These are phyloP conservation scores for Stomatorhinus walkeri DNA, from an alignment of 2,797 vertebrate species.

Conservation along the genomic window DNA sequence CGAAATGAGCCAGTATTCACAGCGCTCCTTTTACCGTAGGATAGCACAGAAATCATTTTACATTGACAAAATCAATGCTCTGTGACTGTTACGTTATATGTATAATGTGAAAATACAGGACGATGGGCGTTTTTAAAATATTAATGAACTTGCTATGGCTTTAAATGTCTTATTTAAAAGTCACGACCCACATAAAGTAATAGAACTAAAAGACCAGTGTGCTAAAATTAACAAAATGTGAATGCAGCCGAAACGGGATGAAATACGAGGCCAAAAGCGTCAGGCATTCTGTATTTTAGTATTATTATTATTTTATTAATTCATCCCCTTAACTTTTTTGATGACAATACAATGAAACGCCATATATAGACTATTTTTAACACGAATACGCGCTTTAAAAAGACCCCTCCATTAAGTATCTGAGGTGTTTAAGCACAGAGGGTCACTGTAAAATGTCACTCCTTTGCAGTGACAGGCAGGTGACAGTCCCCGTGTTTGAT, in stretches of 20 bases:
- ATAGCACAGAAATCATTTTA: neutral
- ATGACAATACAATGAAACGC: neutral
- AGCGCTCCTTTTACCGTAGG: neutral
- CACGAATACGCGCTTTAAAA: neutral
- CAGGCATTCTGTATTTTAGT: neutral
- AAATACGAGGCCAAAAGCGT: neutral
- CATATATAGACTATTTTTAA: neutral
- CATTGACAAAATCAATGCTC: neutral
- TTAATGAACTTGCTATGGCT: neutral
- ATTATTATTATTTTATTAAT: neutral
- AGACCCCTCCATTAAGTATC: neutral
- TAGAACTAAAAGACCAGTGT: neutral
- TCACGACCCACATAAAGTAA: neutral
- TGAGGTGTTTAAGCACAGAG: neutral
- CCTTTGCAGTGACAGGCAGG: constrained; percentile 87
- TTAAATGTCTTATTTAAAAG: neutral
- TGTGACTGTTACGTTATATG: neutral
- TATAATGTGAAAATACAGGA: neutral
- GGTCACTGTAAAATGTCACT: neutral
- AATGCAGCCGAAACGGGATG: neutral
- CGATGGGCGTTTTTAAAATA: neutral
- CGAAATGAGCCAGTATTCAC: constrained; percentile 14
- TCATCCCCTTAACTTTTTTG: neutral
- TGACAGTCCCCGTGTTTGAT: constrained; percentile 79
- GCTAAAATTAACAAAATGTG: neutral